Conservation (phyloP, 2,113 vertebrate genomes). For the Aegotheles bennettii region DNA sequence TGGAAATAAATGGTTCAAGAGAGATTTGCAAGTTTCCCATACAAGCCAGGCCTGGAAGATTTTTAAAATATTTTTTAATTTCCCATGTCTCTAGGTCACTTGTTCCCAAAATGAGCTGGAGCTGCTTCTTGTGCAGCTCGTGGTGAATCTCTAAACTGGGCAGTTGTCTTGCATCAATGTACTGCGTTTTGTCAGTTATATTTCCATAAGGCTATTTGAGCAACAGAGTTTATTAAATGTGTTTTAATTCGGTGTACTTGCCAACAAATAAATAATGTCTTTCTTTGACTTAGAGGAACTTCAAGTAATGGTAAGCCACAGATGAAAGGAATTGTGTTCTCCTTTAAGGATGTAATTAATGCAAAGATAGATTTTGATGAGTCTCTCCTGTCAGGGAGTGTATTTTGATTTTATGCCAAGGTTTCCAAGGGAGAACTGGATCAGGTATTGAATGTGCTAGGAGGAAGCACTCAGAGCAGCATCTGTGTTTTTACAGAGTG, state of each 20-base stretch:
- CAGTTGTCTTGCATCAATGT: not conserved
- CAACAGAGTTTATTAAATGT: not conserved
- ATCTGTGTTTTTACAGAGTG: fast-evolving
- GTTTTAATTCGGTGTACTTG: not conserved
- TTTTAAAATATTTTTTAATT: not conserved
- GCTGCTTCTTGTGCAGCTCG: not conserved
- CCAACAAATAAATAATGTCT: not conserved
- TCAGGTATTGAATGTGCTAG: not conserved
- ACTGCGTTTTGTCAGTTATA: not conserved
- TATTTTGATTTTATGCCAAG: not conserved
- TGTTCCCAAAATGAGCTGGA: not conserved
- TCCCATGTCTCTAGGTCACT: not conserved
- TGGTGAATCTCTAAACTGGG: not conserved
- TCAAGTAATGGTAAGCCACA: not conserved
- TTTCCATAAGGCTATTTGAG: not conserved
- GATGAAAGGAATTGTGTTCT: not conserved
- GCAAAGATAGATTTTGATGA: not conserved
- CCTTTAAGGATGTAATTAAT: not conserved
- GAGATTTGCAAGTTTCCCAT: not conserved
- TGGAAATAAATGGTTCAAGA: not conserved
- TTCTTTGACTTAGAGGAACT: not conserved
- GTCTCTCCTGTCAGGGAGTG: not conserved
- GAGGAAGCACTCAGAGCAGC: not conserved
- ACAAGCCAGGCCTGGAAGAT: not conserved
- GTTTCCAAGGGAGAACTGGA: not conserved